Conservation (phyloP, 92 coral and sea anemone species). For the Siderastrea radians region DNA sequence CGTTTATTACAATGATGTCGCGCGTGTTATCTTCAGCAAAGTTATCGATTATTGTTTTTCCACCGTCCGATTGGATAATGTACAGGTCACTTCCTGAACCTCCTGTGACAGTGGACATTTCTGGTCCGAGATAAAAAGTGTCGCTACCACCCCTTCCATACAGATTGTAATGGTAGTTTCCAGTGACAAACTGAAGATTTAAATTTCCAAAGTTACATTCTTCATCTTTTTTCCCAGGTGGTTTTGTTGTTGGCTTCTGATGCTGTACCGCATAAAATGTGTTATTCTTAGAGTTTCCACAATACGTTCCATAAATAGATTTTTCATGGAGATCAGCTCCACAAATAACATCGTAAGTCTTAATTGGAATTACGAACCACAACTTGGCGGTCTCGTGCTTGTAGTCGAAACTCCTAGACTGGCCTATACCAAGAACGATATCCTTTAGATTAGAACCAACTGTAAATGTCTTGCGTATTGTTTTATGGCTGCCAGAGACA, state of each 20-base stretch:
- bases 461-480: constrained; percentile 1
- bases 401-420: constrained; percentile 40
- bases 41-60: constrained; percentile 70
- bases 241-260: constrained; percentile 11
- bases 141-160: constrained; percentile 76
- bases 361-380: constrained; percentile 64
- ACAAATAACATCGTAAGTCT: constrained; percentile 45
- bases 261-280: constrained; percentile 31
- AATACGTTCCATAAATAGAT: constrained; percentile 19
- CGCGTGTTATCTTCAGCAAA: constrained; percentile 64
- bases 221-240: not conserved
- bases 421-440: constrained; percentile 9
- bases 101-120: constrained; percentile 59
- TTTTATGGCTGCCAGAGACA: not conserved
- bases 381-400: constrained; percentile 57
- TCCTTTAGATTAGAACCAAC: not conserved
- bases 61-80: constrained; percentile 66
- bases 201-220: constrained; percentile 14
- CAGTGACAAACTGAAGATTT: constrained; percentile 35
- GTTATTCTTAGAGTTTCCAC: constrained; percentile 21
- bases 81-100: constrained; percentile 62
- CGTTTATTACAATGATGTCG: constrained; percentile 65
- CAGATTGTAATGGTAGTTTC: constrained; percentile 68
- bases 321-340: constrained; percentile 19
- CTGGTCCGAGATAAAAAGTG: constrained; percentile 71